Evolutionary conservation across 2,113 vertebrate species (phyloP).

Genomic region (Piaya cayana): DNA sequence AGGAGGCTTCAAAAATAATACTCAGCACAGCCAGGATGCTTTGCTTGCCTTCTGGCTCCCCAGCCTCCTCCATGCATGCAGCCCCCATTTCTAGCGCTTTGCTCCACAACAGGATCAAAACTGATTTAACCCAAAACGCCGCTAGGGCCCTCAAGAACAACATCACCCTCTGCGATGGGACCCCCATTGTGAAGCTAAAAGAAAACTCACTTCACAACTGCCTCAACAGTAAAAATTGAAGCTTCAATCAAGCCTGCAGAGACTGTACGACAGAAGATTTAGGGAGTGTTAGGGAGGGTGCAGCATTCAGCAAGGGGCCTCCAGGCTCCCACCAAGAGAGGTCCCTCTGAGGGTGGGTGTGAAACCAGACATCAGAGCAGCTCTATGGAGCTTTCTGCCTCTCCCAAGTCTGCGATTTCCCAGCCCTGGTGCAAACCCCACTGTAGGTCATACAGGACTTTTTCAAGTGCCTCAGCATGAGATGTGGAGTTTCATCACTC

Average conservation of each 20-base stretch:
- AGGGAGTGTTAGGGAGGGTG: background rate
- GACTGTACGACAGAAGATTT: background rate
- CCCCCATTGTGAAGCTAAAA: background rate
- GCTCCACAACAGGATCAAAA: background rate
- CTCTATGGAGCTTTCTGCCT: background rate
- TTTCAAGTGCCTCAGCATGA: background rate
- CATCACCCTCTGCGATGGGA: fast-evolving
- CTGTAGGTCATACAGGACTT: background rate
- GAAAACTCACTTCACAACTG: background rate
- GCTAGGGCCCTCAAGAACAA: background rate
- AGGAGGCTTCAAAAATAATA: slow-evolving; percentile 38
- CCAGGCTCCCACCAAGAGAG: background rate
- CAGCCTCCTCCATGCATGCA: background rate
- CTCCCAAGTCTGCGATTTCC: background rate
- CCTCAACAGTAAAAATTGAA: background rate
- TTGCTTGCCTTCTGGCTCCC: background rate
- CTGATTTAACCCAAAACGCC: background rate
- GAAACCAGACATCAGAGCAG: background rate
- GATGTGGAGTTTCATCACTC: background rate
- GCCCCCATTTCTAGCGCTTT: fast-evolving
- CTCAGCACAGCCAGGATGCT: background rate
- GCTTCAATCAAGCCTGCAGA: background rate
- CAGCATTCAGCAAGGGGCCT: background rate
- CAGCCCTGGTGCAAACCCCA: background rate
- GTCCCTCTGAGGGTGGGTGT: background rate